Evolutionary conservation across 2,797 vertebrate species (phyloP), one percentile per base, ranked within the genome.

Genomic region (Gadopsis marmoratus): DNA sequence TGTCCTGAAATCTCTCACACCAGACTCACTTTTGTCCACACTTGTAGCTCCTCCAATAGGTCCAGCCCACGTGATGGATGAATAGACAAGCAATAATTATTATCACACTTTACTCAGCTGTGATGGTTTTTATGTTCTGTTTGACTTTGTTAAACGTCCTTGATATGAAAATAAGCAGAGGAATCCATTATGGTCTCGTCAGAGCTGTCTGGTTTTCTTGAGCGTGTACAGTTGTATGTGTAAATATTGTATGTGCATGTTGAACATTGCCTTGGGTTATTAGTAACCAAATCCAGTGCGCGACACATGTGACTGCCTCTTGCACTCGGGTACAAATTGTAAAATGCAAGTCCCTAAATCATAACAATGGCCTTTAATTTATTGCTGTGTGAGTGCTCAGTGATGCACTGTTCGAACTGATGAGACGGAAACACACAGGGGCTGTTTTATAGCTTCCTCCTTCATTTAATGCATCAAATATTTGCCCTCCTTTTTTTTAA

Each of bases 301-400:
- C 31, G 33, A 66, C 65, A 78, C 78, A 74, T 17, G 0, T 67
- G 76, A 60, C 75, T 81, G 76, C 70, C 11, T 81, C 35, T 23
- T 71, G 43, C 65, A 39, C 77, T 64, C 33, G 31, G 35, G 51
- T 63, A 76, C 66, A 81, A 73, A 89, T 76, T 80, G 71, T 86
- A 72, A 78, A 87, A 83, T 47, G 74, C 81, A 51, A 80, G 68
- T 63, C 67, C n/a, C 75, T 83, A 78, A 87, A 88, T 85, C 79
- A 89, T 85, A 70, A 79, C 76, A 67, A 74, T 39, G 67, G 69
- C 84, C 83, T 89, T 89, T 89, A 90, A 93, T 94, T 90, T 90
- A 90, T 86, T 88, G 89, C 90, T 76, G 41, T 74, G 88, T 88
- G 92, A 90, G 84, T 88, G 85, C 81, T 87, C 87, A 81, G 71